Evolutionary conservation across 2,797 vertebrate species (phyloP), one percentile per base, ranked within the genome.

Genomic region (Pipistrellus nathusii): DNA sequence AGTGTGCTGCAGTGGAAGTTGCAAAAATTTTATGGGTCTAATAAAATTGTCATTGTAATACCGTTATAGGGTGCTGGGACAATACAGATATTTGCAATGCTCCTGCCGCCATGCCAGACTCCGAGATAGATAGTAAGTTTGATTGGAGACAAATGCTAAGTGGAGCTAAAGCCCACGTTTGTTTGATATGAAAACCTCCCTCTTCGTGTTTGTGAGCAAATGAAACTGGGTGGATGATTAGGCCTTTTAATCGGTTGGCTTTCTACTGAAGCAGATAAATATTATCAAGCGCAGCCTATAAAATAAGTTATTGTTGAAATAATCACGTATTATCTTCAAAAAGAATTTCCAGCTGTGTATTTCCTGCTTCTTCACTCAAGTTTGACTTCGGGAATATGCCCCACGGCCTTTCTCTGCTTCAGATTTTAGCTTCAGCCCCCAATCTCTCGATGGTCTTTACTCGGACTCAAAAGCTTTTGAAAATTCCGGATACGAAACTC

Each of bases 31-130:
- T 99, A 99, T 98, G 98, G 98, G 98, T 66, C 97, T 98, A 98
- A 99, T 99, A 99, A 99, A 99, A 98, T 99, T 98, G 98, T 99
- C 98, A 98, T 99, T 99, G 98, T 98, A 98, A 99, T 98, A 98
- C 98, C 98, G 98, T 99, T 98, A 98, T 97, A 98, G 98, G 98
- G 97, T 98, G 96, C 92, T 85, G 95, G 96, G 97, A 97, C 97
- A 97, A 97, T 97, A 97, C 89, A 96, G 97, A 97, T 98, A 96
- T 97, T 97, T 97, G 93, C 96, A 97, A 97, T 96, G 96, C 95
- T 93, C 92, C 85, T 96, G 68, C 91, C 86, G 55, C 32, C 86
- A 94, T 90, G 97, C 96, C 97, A 97, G 95, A 93, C 90, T 94
- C 92, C 97, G 94, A 96, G 23, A 92, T 96, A 94, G 97, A 97